phyloP scores from a whole-genome alignment of 2,113 vertebrate species.

The Zeus faber region DNA sequence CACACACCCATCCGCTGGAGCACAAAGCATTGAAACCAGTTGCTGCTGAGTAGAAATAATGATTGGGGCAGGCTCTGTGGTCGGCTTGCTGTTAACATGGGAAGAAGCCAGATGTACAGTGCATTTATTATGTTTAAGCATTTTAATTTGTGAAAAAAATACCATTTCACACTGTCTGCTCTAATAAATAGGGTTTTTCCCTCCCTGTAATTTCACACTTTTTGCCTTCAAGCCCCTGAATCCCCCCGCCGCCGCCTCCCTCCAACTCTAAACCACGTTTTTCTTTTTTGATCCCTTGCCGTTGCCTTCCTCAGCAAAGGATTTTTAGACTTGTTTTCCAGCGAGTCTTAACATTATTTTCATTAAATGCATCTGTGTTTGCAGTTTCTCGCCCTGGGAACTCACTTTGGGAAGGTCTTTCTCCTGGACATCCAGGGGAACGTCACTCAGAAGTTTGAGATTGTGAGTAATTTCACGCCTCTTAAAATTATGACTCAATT shows the following conservation, averaged over 20 bases:
- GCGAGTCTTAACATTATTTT: constrained; percentile 43
- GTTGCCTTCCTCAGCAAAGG: constrained; percentile 70
- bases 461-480: too few relatives aligned
- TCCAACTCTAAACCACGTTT: constrained; percentile 61
- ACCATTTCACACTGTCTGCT: constrained; percentile 83
- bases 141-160: constrained; percentile 75
- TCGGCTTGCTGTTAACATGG: constrained; percentile 46
- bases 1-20: constrained; percentile 2
- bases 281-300: constrained; percentile 80
- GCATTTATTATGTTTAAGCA: constrained; percentile 83
- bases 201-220: constrained; percentile 79
- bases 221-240: constrained; percentile 72
- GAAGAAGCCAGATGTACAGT: constrained; percentile 68
- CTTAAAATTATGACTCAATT: too few relatives aligned
- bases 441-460: constrained; percentile 94
- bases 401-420: constrained; percentile 96
- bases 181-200: constrained; percentile 82
- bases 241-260: constrained; percentile 34
- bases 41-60: constrained; percentile 66
- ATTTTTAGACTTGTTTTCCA: constrained; percentile 39
- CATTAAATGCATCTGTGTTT: constrained; percentile 52
- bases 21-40: constrained; percentile 51
- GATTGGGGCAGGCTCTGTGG: constrained; percentile 32
- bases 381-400: constrained; percentile 96
- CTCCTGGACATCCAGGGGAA: constrained; percentile 96